Base-by-base conservation (phyloP, 2,113 vertebrate genomes). In the Dendropsophus ebraccatus region DNA sequence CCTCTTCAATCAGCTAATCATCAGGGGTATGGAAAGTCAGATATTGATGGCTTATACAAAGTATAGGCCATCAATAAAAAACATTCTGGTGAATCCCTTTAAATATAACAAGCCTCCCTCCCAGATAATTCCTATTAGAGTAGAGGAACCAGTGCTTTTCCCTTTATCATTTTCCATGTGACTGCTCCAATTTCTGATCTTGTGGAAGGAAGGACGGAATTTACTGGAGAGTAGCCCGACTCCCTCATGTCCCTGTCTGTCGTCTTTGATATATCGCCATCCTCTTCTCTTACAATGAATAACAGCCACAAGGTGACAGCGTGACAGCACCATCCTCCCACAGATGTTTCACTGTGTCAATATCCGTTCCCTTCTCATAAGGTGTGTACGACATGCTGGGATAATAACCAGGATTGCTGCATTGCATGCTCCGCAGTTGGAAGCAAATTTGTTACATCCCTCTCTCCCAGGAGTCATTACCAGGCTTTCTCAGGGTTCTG, bases 291-390 rank as follows among this genome's bases (percentile, higher is more conserved):
- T 37, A 74, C 82, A 58, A 84, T 58, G 52, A 84, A 74, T 84
- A 84, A 60, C 69, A 58, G 82, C 69, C 73, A 32, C 65, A 35
- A 83, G 81, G 81, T 83, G 47, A 52, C 81, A 82, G 81, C 49
- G 28, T 72, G 65, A 50, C 81, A 58, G 12, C 23, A 7, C 4
- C n/a, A 16, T 19, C 82, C 69, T 75, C 82, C 82, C 35, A 84
- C 50, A 83, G 30, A 50, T n/a, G 17, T 17, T 37, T 69, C 47
- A 8, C 81, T 73, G 49, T 41, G 81, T 73, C 81, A 56, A 19
- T 83, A 72, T 73, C 50, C 13, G 21, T 50, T 73, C 32, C 81
- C 67, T 72, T 73, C 69, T 73, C 81, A 83, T 83, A n/a, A 37
- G 47, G 25, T 32, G 65, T 70, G 49, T 23, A 72, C 17, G 14